phyloP scores from a whole-genome alignment of 2,113 vertebrate genomes.

The Onychostruthus taczanowskii region DNA sequence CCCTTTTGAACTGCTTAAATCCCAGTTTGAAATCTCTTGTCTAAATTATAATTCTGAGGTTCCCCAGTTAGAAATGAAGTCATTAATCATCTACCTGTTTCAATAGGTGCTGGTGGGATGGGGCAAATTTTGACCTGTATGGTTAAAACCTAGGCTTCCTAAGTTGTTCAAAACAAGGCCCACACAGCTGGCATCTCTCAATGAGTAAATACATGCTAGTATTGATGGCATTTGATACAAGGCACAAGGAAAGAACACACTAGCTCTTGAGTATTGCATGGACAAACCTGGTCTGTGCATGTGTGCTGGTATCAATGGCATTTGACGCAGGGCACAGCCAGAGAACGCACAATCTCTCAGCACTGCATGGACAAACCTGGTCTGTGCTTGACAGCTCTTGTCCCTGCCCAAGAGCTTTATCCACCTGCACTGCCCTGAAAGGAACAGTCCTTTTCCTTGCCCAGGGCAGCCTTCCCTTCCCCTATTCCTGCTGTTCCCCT shows the following conservation, averaged over 20 bases:
- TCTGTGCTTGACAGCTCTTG: accelerated
- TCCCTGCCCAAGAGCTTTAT: not conserved
- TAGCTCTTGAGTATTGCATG: accelerated
- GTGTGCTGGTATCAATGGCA: not conserved
- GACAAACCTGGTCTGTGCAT: not conserved
- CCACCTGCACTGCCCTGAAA: not conserved
- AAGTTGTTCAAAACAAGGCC: not conserved
- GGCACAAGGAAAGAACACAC: not conserved
- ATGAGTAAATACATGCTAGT: accelerated
- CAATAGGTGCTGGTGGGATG: not conserved
- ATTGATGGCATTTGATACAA: not conserved
- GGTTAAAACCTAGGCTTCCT: not conserved
- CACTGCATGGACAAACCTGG: not conserved
- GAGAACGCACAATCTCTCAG: not conserved
- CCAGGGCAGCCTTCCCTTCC: not conserved
- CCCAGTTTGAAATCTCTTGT: not conserved
- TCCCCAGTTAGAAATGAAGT: not conserved
- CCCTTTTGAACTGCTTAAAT: slow-evolving; percentile 57
- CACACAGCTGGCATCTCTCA: not conserved
- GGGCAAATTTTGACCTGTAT: not conserved
- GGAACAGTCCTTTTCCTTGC: not conserved
- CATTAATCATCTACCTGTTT: not conserved
- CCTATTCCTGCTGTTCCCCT: not conserved
- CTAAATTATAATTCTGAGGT: not conserved
- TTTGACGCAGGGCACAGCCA: not conserved